phyloP scores from a whole-genome alignment of 2,797 vertebrate genomes.

The Hippocampus kuda region DNA sequence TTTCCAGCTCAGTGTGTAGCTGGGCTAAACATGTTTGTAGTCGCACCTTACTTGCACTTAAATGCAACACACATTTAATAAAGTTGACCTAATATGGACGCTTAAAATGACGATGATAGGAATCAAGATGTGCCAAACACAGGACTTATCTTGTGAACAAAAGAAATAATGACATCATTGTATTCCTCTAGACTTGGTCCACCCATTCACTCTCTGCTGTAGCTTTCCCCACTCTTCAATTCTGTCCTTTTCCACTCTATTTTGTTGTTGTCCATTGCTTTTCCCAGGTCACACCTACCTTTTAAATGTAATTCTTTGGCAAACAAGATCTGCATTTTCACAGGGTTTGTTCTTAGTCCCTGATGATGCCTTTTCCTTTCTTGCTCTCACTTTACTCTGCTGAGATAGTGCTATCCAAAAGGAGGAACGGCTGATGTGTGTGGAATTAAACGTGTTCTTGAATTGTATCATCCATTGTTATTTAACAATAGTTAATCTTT shows the following conservation, averaged over 20 bases:
- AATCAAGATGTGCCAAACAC: constrained; percentile 19
- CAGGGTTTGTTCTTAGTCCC: not conserved
- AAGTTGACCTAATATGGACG: constrained; percentile 1
- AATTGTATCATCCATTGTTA: not conserved
- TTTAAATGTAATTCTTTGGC: not conserved
- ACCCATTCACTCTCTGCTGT: constrained; percentile 19
- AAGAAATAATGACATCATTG: constrained; percentile 14
- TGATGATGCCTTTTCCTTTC: constrained; percentile 1
- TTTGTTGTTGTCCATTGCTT: constrained; percentile 1
- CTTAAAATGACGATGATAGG: constrained; percentile 10
- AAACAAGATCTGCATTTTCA: not conserved
- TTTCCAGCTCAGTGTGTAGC: constrained; percentile 4
- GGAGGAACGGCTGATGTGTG: not conserved
- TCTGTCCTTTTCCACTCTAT: not conserved
- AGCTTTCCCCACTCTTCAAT: constrained; percentile 15
- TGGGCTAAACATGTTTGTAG: constrained; percentile 14
- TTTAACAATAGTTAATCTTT: constrained; percentile 12
- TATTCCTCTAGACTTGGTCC: constrained; percentile 15
- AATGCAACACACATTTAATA: constrained; percentile 11
- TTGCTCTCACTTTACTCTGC: constrained; percentile 1
- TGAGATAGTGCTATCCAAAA: not conserved
- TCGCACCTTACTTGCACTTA: constrained; percentile 32
- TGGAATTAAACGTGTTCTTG: constrained; percentile 10
- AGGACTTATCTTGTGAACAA: constrained; percentile 9
- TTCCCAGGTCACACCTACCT: not conserved